Conservation (phyloP, 2,888 invertebrate species). For the Liodrosophila aerea region DNA sequence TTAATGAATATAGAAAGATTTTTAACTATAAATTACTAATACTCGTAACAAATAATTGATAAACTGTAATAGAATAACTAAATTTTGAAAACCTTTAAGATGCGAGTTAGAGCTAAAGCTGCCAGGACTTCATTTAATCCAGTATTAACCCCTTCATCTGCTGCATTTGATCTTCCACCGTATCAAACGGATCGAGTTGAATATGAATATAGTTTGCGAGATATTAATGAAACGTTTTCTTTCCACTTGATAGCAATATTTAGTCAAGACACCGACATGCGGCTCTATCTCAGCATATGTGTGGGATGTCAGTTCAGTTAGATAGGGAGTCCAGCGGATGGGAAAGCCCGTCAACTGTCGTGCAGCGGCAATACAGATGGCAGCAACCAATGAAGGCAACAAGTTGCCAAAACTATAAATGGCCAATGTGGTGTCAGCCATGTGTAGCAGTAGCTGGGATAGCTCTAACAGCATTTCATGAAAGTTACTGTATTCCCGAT, state of each 20-base stretch:
- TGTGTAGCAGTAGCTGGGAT: slow-evolving; percentile 74
- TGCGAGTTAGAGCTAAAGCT: too few relatives aligned
- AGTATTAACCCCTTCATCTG: too few relatives aligned
- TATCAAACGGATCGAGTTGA: too few relatives aligned
- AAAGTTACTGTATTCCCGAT: slow-evolving; percentile 50
- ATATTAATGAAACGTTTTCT: too few relatives aligned
- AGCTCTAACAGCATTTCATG: slow-evolving; percentile 68
- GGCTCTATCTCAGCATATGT: slow-evolving; percentile 75
- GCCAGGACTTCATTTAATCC: too few relatives aligned
- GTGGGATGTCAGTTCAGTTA: slow-evolving; percentile 82
- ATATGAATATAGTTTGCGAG: too few relatives aligned
- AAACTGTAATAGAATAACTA: too few relatives aligned
- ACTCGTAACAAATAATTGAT: too few relatives aligned
- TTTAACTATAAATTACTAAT: too few relatives aligned
- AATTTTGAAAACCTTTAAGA: too few relatives aligned
- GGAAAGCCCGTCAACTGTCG: slow-evolving; percentile 79
- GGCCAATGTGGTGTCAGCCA: slow-evolving; percentile 82
- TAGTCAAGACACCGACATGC: slow-evolving; percentile 66
- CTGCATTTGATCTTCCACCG: too few relatives aligned
- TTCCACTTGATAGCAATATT: slow-evolving; percentile 61
- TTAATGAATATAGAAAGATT: too few relatives aligned
- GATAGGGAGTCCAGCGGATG: slow-evolving; percentile 83
- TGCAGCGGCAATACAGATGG: slow-evolving; percentile 83
- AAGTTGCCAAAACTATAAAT: slow-evolving; percentile 83
- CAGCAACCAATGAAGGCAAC: slow-evolving; percentile 83